phyloP scores from a whole-genome alignment of 2,888 invertebrate genomes.

The Tubulanus polymorphus region DNA sequence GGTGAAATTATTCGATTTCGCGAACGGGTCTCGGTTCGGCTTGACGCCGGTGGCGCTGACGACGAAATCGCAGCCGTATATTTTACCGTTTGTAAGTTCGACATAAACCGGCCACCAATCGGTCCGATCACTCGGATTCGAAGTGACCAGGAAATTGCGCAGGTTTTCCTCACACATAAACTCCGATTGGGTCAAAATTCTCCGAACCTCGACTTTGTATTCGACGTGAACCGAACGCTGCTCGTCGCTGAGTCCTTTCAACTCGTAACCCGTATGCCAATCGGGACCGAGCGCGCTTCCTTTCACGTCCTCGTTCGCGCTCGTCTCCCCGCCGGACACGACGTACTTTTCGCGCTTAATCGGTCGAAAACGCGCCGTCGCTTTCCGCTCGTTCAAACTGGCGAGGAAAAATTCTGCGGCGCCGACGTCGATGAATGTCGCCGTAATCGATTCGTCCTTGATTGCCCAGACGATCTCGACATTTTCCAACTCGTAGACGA shows the following conservation, averaged over 20 bases:
- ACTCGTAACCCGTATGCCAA: slow-evolving; percentile 65
- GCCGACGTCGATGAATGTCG: slow-evolving; percentile 92
- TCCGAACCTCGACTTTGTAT: slow-evolving; percentile 50
- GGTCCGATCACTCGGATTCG: no score
- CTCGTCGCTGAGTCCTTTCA: no score
- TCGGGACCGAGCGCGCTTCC: slow-evolving; percentile 96
- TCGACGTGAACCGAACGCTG: slow-evolving; percentile 55
- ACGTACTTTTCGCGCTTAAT: slow-evolving; percentile 45
- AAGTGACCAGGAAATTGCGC: no score
- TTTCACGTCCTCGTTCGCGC: slow-evolving; percentile 1
- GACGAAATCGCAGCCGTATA: slow-evolving; percentile 79
- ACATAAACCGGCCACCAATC: slow-evolving; percentile 70
- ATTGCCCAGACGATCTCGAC: slow-evolving; percentile 90
- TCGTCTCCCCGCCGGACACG: no score
- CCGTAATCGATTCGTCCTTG: slow-evolving; percentile 85
- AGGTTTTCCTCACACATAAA: no score
- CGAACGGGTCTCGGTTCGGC: slow-evolving; percentile 51
- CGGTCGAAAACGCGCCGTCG: slow-evolving; percentile 18
- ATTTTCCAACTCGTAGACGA: slow-evolving; percentile 81
- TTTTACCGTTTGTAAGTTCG: slow-evolving; percentile 68
- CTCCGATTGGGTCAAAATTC: slow-evolving; percentile 37
- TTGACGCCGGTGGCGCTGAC: slow-evolving; percentile 93
- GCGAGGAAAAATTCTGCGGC: slow-evolving; percentile 87
- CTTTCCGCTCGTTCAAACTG: slow-evolving; percentile 33
- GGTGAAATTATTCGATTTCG: no score